Conservation (phyloP, 2,888 invertebrate species). For the Neuroscelio doddi region DNA sequence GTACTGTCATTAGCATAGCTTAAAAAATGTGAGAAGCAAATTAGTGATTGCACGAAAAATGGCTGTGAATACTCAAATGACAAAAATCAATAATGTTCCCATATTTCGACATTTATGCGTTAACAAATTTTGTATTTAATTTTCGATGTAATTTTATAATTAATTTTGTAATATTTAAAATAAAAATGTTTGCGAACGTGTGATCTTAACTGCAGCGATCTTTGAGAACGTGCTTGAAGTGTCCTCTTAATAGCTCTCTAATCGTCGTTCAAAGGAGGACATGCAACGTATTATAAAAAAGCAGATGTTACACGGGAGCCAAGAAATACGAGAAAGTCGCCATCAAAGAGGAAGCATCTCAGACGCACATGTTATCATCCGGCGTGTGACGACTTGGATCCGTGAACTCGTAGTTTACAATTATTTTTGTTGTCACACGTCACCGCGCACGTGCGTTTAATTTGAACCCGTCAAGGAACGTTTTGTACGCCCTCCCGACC, state of each 20-base stretch:
- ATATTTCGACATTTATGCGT: too few species aligned
- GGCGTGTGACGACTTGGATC: constrained; percentile 20
- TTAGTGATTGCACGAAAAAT: too few species aligned
- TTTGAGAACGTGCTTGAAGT: neutral
- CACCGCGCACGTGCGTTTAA: constrained; percentile 45
- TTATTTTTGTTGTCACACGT: constrained; percentile 42
- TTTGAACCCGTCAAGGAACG: constrained; percentile 33
- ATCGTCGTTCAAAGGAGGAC: constrained; percentile 32
- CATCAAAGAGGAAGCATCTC: constrained; percentile 44
- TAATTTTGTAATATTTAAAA: too few species aligned
- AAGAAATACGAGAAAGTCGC: constrained; percentile 23
- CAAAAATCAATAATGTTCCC: too few species aligned
- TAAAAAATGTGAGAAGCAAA: neutral
- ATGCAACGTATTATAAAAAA: constrained; percentile 17
- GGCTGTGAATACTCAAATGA: too few species aligned
- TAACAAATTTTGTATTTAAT: too few species aligned
- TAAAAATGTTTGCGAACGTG: too few species aligned
- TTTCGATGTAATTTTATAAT: too few species aligned
- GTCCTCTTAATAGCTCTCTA: constrained; percentile 11
- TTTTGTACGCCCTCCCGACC: constrained; percentile 22
- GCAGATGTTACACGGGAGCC: constrained; percentile 30
- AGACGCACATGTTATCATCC: constrained; percentile 43
- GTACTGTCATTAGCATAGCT: constrained; percentile 3
- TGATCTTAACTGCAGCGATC: too few species aligned
- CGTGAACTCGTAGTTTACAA: constrained; percentile 38